Evolutionary conservation across 2,888 invertebrate species (phyloP).

Genomic region (Agelastica alni): DNA sequence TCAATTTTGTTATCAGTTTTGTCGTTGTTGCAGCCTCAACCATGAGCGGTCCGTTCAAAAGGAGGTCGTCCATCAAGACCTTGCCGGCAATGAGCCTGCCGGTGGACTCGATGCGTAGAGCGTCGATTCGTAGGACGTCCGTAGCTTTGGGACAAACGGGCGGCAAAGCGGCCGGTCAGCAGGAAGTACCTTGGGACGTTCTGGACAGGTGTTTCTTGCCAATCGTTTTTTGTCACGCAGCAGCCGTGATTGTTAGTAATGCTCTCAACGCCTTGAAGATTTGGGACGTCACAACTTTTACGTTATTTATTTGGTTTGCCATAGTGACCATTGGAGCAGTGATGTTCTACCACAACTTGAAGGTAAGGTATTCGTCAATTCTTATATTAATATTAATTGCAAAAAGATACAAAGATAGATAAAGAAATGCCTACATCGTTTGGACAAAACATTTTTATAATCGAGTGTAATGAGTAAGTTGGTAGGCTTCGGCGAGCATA

Average conservation of each 20-base stretch:
- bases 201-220: conserved; percentile 76
- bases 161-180: conserved; percentile 58
- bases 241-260: conserved; percentile 75
- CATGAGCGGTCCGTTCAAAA: conserved; percentile 56
- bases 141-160: conserved; percentile 57
- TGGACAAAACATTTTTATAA: too few relatives aligned
- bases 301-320: conserved; percentile 77
- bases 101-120: conserved; percentile 56
- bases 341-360: conserved; percentile 82
- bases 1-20: too few relatives aligned
- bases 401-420: too few relatives aligned
- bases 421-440: too few relatives aligned
- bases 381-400: too few relatives aligned
- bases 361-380: too few relatives aligned
- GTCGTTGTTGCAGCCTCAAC: conserved; percentile 25
- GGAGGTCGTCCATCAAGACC: conserved; percentile 53
- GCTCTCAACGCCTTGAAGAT: conserved; percentile 72
- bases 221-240: conserved; percentile 78
- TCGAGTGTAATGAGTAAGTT: too few relatives aligned
- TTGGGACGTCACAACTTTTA: conserved; percentile 76
- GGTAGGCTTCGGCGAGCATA: too few relatives aligned
- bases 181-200: conserved; percentile 74
- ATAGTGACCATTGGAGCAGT: conserved; percentile 75
- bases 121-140: conserved; percentile 46
- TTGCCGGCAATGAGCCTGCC: conserved; percentile 51